Conservation (phyloP, 1,140 invertebrate species). For the Diorhabda elongata region DNA sequence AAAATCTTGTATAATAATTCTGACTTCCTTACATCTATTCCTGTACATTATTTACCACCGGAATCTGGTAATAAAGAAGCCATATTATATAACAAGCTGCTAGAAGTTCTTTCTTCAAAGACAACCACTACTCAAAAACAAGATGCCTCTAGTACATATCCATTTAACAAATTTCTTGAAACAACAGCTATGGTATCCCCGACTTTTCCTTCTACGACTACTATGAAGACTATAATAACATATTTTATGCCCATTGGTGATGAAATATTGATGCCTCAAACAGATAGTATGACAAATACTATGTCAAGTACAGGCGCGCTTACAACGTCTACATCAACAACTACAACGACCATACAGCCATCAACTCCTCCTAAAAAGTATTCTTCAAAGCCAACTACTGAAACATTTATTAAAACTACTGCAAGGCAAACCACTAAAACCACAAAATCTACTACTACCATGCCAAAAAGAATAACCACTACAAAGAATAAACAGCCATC, state of each 20-base stretch:
- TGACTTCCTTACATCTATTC: conserved; percentile 20
- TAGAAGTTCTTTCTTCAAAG: conserved; percentile 30
- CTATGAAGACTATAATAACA: conserved; percentile 15
- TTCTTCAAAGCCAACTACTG: neutral
- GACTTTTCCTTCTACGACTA: neutral
- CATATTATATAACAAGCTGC: conserved; percentile 32
- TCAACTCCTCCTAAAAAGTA: neutral
- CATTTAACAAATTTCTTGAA: neutral
- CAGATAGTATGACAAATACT: too few relatives aligned
- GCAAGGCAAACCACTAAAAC: neutral
- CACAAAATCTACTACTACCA: conserved; percentile 7
- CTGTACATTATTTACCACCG: conserved; percentile 1
- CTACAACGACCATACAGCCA: neutral
- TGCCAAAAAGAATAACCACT: neutral
- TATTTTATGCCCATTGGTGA: conserved; percentile 21
- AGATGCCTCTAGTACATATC: neutral
- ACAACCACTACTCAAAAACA: conserved; percentile 26
- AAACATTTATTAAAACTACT: neutral
- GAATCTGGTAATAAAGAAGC: conserved; percentile 28
- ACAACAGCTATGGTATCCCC: neutral
- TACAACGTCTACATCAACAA: neutral
- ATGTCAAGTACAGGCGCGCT: neutral
- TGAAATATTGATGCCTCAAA: conserved; percentile 5
- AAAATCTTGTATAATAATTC: conserved; percentile 36
- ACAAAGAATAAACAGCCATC: neutral